Evolutionary conservation across 1,140 invertebrate genomes (phyloP).

Genomic region (Eurosta solidaginis): DNA sequence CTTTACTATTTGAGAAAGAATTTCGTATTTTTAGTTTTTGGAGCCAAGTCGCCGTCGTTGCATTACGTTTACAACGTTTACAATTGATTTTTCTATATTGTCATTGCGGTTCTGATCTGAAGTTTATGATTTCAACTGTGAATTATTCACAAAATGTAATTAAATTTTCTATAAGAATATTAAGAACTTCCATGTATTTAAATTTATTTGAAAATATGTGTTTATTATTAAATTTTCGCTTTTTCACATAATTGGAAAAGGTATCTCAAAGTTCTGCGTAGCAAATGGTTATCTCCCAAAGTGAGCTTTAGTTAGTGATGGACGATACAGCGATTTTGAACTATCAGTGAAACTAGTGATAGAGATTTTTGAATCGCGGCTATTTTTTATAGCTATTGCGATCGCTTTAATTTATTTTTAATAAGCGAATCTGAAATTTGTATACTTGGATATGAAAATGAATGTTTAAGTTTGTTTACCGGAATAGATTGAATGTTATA

Average conservation of each 20-base stretch:
- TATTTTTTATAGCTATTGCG: too few species aligned
- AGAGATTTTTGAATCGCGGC: too few species aligned
- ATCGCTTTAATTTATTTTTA: too few species aligned
- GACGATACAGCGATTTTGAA: too few species aligned
- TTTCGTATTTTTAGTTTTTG: constrained; percentile 14
- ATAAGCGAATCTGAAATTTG: too few species aligned
- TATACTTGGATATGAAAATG: too few species aligned
- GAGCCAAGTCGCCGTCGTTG: neutral
- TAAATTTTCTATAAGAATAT: neutral
- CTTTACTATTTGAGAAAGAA: constrained; percentile 5
- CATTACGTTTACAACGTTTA: constrained; percentile 20
- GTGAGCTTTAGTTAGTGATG: neutral
- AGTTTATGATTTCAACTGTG: neutral
- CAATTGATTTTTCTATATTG: neutral
- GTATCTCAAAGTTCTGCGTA: neutral
- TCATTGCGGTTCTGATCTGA: neutral
- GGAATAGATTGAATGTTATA: too few species aligned
- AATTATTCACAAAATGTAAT: constrained; percentile 11
- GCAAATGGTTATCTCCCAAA: neutral
- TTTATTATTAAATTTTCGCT: neutral
- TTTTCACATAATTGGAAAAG: neutral
- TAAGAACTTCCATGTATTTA: neutral
- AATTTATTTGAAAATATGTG: neutral
- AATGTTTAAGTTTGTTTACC: too few species aligned
- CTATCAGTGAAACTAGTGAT: too few species aligned